Percentiles rank a stretch among this genome's conserved stretches.
Evolutionary conservation across 2,113 vertebrate species (phyloP).

Genomic region (Malurus melanocephalus): DNA sequence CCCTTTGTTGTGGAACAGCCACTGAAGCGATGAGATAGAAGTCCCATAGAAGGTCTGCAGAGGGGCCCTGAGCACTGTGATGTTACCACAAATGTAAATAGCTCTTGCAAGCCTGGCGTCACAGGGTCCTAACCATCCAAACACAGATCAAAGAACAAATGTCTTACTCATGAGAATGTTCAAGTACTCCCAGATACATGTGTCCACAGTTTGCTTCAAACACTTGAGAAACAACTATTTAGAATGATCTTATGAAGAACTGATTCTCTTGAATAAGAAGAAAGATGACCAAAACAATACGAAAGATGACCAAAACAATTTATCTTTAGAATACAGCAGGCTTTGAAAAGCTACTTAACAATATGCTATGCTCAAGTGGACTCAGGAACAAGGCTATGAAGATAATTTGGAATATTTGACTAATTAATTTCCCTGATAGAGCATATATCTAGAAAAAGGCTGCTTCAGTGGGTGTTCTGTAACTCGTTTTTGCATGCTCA

Average conservation of each 20-base stretch:
- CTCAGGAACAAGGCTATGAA: not conserved
- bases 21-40: constrained; percentile 10
- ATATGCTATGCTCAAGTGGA: not conserved
- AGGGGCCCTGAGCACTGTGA: not conserved
- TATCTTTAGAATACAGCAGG: not conserved
- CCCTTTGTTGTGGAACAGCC: not conserved
- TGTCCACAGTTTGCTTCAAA: not conserved
- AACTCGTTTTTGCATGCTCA: not conserved
- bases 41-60: not conserved
- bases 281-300: not conserved
- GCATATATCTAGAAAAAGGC: not conserved
- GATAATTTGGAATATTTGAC: not conserved
- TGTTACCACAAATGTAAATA: constrained; percentile 21
- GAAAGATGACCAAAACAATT: not conserved
- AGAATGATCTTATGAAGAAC: not conserved
- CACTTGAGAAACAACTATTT: not conserved
- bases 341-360: not conserved
- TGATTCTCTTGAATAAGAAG: not conserved
- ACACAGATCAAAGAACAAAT: constrained; percentile 9
- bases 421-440: not conserved
- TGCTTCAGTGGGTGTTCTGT: not conserved
- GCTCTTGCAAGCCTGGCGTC: not conserved
- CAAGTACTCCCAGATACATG: not conserved
- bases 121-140: not conserved
- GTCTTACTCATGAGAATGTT: not conserved